Percentiles rank a stretch among this genome's conserved stretches.
phyloP scores from a whole-genome alignment of 2,797 vertebrate species.

The Tragelaphus eurycerus region DNA sequence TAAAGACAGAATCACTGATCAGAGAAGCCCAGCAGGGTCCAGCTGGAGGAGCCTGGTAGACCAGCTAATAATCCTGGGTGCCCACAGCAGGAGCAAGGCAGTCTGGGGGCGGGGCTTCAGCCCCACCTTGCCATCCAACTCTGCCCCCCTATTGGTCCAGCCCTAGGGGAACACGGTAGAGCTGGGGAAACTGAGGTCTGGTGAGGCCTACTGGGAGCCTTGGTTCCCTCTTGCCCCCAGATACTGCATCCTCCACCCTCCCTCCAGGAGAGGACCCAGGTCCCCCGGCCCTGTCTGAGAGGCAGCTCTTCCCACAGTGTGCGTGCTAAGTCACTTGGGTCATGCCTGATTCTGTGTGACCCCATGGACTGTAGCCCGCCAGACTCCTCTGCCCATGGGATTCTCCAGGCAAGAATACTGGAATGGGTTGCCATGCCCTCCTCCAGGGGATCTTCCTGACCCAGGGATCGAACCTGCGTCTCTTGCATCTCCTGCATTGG shows the following conservation, averaged over 20 bases:
- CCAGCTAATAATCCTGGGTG: not conserved
- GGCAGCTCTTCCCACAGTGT: accelerated
- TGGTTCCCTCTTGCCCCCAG: too few species aligned
- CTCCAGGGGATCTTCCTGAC: not conserved
- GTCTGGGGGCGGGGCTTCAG: not conserved
- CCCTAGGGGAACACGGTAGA: not conserved
- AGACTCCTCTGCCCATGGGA: not conserved
- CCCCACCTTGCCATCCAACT: not conserved
- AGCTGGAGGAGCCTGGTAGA: not conserved
- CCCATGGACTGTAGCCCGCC: not conserved
- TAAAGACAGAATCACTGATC: not conserved
- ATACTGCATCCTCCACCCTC: not conserved
- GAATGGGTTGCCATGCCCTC: not conserved
- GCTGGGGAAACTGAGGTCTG: not conserved
- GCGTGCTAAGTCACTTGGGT: not conserved
- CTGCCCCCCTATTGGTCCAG: not conserved
- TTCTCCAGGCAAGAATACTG: not conserved
- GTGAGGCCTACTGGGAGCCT: not conserved
- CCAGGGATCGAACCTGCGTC: not conserved
- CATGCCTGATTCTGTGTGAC: not conserved
- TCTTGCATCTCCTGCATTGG: not conserved
- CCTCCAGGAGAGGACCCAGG: not conserved
- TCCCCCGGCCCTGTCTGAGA: not conserved
- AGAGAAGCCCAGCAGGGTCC: not conserved
- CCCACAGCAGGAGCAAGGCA: accelerated